phyloP scores from a whole-genome alignment of 2,888 invertebrate species.

The Flexamia atlantica region DNA sequence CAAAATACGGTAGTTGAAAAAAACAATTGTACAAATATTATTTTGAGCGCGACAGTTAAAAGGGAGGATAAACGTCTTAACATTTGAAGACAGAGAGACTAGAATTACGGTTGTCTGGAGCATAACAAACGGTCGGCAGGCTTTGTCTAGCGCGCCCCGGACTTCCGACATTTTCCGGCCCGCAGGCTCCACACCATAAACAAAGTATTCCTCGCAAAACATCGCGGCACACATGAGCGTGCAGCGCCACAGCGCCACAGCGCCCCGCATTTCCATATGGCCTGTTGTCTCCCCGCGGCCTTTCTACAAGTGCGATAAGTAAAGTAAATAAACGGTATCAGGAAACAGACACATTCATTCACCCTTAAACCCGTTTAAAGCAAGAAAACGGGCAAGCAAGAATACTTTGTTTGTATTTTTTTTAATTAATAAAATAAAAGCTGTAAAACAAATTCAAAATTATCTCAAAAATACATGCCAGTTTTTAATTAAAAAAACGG shows the following conservation, averaged over 20 bases:
- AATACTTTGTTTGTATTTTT: too few relatives aligned
- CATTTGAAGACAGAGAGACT: not conserved
- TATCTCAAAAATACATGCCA: too few relatives aligned
- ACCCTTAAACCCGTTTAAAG: too few relatives aligned
- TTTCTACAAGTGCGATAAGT: conserved; percentile 2
- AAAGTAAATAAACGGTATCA: too few relatives aligned
- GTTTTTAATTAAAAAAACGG: too few relatives aligned
- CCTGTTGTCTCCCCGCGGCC: not conserved
- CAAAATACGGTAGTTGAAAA: too few relatives aligned
- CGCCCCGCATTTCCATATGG: not conserved
- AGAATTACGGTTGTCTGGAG: conserved; percentile 23
- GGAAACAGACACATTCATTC: too few relatives aligned
- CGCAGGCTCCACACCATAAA: conserved; percentile 28
- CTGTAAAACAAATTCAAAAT: too few relatives aligned
- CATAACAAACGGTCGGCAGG: conserved; percentile 15
- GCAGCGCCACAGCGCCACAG: not conserved
- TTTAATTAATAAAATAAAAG: too few relatives aligned
- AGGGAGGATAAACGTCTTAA: not conserved
- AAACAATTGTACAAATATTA: too few relatives aligned
- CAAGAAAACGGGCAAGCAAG: too few relatives aligned
- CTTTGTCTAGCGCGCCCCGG: conserved; percentile 34
- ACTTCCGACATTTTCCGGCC: conserved; percentile 45
- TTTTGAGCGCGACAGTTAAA: not conserved
- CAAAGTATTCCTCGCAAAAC: conserved; percentile 41
- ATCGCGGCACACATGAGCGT: conserved; percentile 7